Base-by-base conservation (phyloP, 2,888 invertebrate genomes). In the Cordilura impudica region DNA sequence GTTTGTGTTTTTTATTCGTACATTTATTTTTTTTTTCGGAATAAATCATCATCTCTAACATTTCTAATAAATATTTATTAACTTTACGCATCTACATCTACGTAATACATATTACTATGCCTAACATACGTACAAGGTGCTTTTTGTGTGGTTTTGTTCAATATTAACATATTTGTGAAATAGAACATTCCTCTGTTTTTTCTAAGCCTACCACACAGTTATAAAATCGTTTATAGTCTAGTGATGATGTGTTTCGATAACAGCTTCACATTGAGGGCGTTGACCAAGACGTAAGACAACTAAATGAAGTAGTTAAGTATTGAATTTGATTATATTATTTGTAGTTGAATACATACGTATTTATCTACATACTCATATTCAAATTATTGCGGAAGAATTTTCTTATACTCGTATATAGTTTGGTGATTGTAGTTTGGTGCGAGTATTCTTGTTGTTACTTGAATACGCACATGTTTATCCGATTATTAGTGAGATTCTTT, bases 361-460 rank as follows among this genome's bases (percentile, higher is more conserved):
- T 4, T 26, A 4, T 26, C n/a, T 51, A 65, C 43, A 14, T 54
- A 54, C 4, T 51, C 29, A 53, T 58, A 74, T 78, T 66, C 61
- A 78, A 78, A 74, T 71, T 49, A 70, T 61, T 53, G 21, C 70
- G 78, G 74, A 78, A 78, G 74, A 70, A 74, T 65, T 73, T 73
- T 78, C 51, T 43, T 58, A 8, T 16, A 26, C 66, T 0, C 10
- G 31, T 18, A 47, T 39, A n/a, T n/a, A n/a, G n/a, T n/a, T n/a
- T n/a, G n/a, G 14, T 31, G 45, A 45, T 35, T 53, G 29, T 16
- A 58, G 53, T 76, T 60, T 76, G 76, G 65, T 70, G 70, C 39
- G 61, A 70, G 65, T 19, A 56, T 35, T 23, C 5, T 51, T 56
- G 4, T 31, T 56, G 35, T 19, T 19, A 6, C 7, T 39, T 14